Base-by-base conservation (phyloP, 2,888 invertebrate genomes). In the Electrophaes corylata region DNA sequence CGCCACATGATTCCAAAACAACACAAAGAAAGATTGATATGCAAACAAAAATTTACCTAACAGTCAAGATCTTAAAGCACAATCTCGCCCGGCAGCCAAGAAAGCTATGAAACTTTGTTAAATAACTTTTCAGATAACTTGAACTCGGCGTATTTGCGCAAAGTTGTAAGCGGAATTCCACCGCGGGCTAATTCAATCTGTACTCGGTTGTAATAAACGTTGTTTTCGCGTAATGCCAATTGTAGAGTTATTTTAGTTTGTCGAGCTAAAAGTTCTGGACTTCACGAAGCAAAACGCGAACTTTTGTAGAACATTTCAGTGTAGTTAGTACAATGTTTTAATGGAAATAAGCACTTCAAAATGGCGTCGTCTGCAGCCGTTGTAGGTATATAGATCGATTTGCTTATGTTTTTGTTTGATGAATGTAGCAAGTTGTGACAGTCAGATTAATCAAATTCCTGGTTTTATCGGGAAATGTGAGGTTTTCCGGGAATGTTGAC, bases 91-190 rank as follows among this genome's bases (percentile, higher is more conserved):
- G 74, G 76, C 86, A 69, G 66, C 77, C 79, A 80, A 86, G 86
- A 91, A 90, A 88, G 91, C 91, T 90, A 91, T 91, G 91, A 91
- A 91, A 91, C 91, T 91, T 91, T 91, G 91, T 91, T 91, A 91
- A 91, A 91, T 91, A 91, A 91, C 91, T 91, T 91, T 91, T 91
- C 91, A 91, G 91, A 91, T 91, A 91, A 91, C 90, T 91, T 91
- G 89, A 90, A 90, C 86, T 89, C 83, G 78, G 82, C 83, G 81
- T 90, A 88, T 89, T 90, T 90, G 86, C 81, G 78, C 86, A 89
- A 88, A 89, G 91, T 88, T 88, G 86, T 87, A 91, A 88, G 86
- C 84, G 88, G 82, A 83, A 84, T 83, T 81, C 84, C 75, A 83
- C 85, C 84, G 79, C 87, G 81, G 71, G 83, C 86, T 91, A 88